Percentiles rank a stretch among this genome's conserved stretches.
Evolutionary conservation across 64 coral and sea anemone species (phyloP).

Genomic region (Montipora cactus): DNA sequence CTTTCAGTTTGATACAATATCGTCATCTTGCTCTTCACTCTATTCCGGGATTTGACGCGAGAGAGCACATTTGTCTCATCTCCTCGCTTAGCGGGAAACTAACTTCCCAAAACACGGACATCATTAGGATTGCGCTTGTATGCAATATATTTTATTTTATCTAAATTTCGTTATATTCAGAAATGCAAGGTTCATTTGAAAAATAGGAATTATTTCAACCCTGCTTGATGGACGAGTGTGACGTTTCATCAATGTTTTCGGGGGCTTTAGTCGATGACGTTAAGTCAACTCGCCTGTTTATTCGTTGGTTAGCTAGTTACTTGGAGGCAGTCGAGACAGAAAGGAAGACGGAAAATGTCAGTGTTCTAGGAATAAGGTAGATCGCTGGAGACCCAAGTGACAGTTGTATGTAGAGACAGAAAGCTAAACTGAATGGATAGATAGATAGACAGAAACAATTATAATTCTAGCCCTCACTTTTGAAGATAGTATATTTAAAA

Average conservation of each 20-base stretch:
- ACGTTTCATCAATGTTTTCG: background rate
- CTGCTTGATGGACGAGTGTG: background rate
- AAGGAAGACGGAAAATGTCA: slow-evolving; percentile 9
- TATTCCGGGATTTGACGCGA: no score
- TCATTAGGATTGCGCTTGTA: no score
- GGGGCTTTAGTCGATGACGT: no score
- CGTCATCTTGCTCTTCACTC: no score
- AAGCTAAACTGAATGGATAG: background rate
- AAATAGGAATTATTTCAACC: background rate
- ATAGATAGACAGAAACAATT: background rate
- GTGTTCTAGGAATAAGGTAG: slow-evolving; percentile 14
- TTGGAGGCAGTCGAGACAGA: background rate
- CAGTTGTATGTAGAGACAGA: slow-evolving; percentile 14
- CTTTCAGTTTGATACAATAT: no score
- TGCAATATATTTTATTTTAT: no score
- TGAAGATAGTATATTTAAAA: background rate
- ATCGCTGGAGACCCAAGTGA: background rate
- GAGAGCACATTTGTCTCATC: no score
- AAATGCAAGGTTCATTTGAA: background rate
- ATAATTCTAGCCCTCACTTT: background rate
- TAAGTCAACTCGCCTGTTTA: no score
- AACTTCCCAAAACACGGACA: no score
- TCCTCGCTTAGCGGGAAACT: no score
- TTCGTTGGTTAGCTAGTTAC: background rate
- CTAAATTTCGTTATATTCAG: no score